Percentiles rank a stretch among this genome's conserved stretches.
These are phyloP conservation scores for Lordiphosa fenestrarum DNA, from an alignment of 2,888 invertebrate species.

Conservation along the genomic window DNA sequence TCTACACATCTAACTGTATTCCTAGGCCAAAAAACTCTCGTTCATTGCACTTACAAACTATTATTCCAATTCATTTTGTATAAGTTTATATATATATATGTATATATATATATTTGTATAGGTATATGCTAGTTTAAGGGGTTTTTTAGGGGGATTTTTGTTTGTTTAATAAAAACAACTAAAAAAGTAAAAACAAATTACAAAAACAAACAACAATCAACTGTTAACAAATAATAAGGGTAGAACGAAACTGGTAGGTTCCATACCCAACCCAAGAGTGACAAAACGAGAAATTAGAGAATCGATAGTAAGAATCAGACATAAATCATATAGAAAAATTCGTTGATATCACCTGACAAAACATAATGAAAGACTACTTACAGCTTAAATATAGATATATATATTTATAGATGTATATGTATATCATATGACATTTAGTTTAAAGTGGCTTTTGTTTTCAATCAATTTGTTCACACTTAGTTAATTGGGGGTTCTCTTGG, in stretches of 20 bases:
- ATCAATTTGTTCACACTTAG: slow-evolving; percentile 34
- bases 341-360: slow-evolving; percentile 76
- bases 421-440: slow-evolving; percentile 41
- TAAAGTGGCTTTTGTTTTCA: slow-evolving; percentile 8
- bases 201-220: slow-evolving; percentile 59
- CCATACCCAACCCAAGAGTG: slow-evolving; percentile 13
- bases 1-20: background rate
- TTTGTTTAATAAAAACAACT: slow-evolving; percentile 41
- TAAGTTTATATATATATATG: slow-evolving; percentile 34
- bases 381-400: slow-evolving; percentile 32
- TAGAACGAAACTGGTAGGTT: no score
- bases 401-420: slow-evolving; percentile 20
- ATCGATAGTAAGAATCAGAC: background rate
- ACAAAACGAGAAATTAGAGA: slow-evolving; percentile 3
- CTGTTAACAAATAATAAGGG: slow-evolving; percentile 6
- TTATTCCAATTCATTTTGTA: slow-evolving; percentile 61
- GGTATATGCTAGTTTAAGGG: slow-evolving; percentile 58
- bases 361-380: slow-evolving; percentile 56
- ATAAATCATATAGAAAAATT: slow-evolving; percentile 55
- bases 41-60: slow-evolving; percentile 56
- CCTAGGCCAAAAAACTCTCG: slow-evolving; percentile 18
- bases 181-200: slow-evolving; percentile 49
- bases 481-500: slow-evolving; percentile 38
- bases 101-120: slow-evolving; percentile 35
- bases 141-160: slow-evolving; percentile 45